Evolutionary conservation across 1,140 invertebrate species (phyloP), one percentile per base, ranked within the genome.

Genomic region (Drosophila nebulosa): DNA sequence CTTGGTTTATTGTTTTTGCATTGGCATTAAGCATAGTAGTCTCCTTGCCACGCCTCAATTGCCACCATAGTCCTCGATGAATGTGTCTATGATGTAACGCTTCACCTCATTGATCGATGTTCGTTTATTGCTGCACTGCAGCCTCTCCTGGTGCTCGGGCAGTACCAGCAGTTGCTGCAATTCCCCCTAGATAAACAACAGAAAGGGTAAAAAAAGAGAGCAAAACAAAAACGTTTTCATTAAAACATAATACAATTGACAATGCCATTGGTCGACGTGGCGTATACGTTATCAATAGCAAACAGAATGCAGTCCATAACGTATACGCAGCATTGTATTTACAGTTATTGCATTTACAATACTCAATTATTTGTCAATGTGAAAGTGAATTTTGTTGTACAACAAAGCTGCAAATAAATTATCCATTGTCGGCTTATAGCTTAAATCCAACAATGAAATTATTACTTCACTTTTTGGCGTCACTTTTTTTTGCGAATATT

Each of bases 71-170:
- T 91, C 90, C 73, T 90, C 90, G 59, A 91, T 91, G 65, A 91
- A 91, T 62, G 90, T 91, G 72, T 91, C 90, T 66, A 91, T 91
- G 46, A 91, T 91, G 42, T 91, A 91, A 14, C 90, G 90, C 59
- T 91, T 91, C 7, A 91, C 90, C 69, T 91, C 90, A 64, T 91
- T 91, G 69, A 91, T 91, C 18, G 90, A 91, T 46, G 85, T 91
- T 10, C 90, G 73, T 56, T 80, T 84, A 24, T 73, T 85, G 64
- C 90, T 91, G 74, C 90, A 91, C 66, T 91, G 90, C 46, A 84
- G 57, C 2, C 88, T 59, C 64, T 91, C 90, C 62, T 91, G 89
- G n/a, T 91, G 83, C 27, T 90, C 85, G 18, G 90, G 90, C 63
- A 91, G 57, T 18, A 91, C 76, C 22, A 91, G 64, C 18, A 91